Percentiles rank a stretch among this genome's conserved stretches.
Conservation (phyloP, 1,140 invertebrate species). For the Homalodisca vitripennis region DNA sequence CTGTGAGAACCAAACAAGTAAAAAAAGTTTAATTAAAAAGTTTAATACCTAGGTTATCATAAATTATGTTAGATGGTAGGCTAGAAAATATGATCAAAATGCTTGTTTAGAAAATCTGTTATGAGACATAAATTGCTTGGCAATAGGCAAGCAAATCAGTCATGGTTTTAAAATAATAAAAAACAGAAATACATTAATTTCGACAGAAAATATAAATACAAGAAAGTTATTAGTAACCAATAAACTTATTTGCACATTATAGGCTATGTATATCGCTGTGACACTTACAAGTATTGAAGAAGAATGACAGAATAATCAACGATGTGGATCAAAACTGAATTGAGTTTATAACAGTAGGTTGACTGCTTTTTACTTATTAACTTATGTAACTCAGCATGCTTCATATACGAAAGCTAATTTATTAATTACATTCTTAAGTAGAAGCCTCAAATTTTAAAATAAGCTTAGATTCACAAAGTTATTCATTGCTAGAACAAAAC, state of each 20-base stretch:
- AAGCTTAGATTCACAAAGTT: background rate
- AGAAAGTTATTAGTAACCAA: no score
- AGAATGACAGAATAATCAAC: background rate
- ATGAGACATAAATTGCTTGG: background rate
- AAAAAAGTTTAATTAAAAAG: no score
- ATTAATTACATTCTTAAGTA: no score
- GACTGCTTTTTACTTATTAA: background rate
- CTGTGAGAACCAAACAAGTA: no score
- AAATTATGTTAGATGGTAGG: no score
- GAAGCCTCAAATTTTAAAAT: background rate
- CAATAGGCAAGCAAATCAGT: background rate
- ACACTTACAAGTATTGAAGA: constrained; percentile 23
- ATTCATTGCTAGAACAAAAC: background rate
- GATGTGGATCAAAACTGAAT: background rate
- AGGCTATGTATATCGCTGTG: background rate
- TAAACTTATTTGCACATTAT: background rate
- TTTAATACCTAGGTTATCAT: no score
- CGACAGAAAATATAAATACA: background rate
- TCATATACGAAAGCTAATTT: no score
- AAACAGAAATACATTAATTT: background rate
- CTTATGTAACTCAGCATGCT: background rate
- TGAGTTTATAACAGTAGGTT: background rate
- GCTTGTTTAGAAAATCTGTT: no score
- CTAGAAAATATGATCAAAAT: no score
- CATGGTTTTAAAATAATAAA: background rate